Conservation (phyloP, 2,113 vertebrate genomes). For the Lipophrys pholis region DNA sequence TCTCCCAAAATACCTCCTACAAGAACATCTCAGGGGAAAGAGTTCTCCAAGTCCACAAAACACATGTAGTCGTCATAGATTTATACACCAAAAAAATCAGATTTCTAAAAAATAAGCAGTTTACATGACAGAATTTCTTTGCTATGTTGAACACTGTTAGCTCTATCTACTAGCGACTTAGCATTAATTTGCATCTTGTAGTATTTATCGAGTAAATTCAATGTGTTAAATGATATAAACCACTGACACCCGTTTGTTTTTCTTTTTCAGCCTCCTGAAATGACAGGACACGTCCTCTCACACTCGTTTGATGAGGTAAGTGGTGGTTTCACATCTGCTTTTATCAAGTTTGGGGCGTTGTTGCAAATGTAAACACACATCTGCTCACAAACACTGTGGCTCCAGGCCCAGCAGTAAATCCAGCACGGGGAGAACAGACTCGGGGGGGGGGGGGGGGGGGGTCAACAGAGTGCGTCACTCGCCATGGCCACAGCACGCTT, state of each 20-base stretch:
- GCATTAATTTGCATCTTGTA: no score
- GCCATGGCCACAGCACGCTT: constrained; percentile 67
- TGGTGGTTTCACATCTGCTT: constrained; percentile 1
- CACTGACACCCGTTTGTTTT: neutral
- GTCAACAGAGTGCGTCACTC: neutral
- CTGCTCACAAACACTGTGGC: neutral
- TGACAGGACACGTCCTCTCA: neutral
- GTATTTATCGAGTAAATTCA: no score
- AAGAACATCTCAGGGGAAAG: no score
- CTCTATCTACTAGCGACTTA: no score
- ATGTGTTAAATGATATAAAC: no score
- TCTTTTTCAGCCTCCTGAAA: constrained; percentile 18
- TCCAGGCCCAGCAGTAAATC: neutral
- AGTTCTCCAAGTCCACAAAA: no score
- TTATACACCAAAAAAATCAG: no score
- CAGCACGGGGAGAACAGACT: neutral
- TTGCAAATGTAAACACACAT: neutral
- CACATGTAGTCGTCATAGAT: no score
- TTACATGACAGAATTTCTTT: no score
- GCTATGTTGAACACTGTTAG: no score
- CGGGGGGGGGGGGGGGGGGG: neutral
- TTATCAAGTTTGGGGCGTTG: neutral
- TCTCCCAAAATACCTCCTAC: no score
- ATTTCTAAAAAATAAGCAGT: no score
- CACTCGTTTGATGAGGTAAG: constrained; percentile 5